Evolutionary conservation across 2,888 invertebrate species (phyloP).

Genomic region (Metalampra italica): DNA sequence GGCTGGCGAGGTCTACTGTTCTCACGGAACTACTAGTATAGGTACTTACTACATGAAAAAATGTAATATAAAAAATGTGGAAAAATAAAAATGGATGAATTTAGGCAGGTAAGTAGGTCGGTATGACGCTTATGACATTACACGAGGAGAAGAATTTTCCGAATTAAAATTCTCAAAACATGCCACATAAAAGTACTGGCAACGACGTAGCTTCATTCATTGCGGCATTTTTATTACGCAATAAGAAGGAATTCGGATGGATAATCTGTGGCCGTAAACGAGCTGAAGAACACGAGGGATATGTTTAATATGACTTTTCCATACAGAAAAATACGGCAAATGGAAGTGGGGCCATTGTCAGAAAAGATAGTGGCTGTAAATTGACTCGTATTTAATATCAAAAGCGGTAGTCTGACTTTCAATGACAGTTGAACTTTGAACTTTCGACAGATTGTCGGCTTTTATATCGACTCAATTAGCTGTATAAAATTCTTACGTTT

Average conservation of each 20-base stretch:
- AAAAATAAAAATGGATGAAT: constrained; percentile 9
- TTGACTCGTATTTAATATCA: too few relatives aligned
- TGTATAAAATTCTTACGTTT: too few relatives aligned
- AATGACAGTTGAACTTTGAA: too few relatives aligned
- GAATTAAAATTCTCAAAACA: constrained; percentile 54
- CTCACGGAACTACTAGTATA: too few relatives aligned
- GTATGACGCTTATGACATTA: too few relatives aligned
- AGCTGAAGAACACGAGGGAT: constrained; percentile 43
- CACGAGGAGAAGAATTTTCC: constrained; percentile 33
- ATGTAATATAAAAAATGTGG: not conserved
- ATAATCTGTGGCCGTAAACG: constrained; percentile 58
- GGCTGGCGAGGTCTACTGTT: too few relatives aligned
- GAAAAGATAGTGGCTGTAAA: too few relatives aligned
- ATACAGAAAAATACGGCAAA: constrained; percentile 37
- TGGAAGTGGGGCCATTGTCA: constrained; percentile 18
- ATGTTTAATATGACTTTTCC: constrained; percentile 49
- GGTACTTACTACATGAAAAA: too few relatives aligned
- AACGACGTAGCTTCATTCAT: constrained; percentile 44
- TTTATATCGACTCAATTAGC: too few relatives aligned
- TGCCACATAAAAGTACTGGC: constrained; percentile 35
- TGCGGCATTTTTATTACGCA: constrained; percentile 59
- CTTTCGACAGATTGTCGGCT: too few relatives aligned
- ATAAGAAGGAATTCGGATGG: constrained; percentile 56
- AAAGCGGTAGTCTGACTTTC: too few relatives aligned
- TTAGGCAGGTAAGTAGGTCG: not conserved